Evolutionary conservation across 2,113 vertebrate genomes (phyloP).

Genomic region (Sorex fumeus): DNA sequence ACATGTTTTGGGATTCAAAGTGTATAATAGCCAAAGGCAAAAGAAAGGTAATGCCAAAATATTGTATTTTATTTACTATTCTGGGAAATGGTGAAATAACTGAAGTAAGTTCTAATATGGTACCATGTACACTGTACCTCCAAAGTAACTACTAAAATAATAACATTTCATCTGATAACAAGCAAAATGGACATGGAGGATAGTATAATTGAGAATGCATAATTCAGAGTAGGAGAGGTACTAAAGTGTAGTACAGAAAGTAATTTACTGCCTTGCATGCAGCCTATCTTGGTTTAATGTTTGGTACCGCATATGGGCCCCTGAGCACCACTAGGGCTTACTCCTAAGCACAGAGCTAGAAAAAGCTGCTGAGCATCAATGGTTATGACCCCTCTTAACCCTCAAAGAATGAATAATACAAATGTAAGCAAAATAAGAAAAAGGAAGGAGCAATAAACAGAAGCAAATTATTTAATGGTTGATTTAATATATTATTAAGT

Average conservation of each 20-base stretch:
- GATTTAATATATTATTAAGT: neutral
- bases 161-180: neutral
- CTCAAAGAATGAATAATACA: neutral
- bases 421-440: neutral
- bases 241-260: neutral
- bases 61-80: neutral
- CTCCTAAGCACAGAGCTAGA: no score
- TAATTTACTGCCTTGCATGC: neutral
- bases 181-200: neutral
- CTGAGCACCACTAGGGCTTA: no score
- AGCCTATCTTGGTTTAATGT: neutral
- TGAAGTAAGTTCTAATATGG: neutral
- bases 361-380: no score
- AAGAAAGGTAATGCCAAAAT: neutral
- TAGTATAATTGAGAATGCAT: neutral
- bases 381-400: no score
- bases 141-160: neutral
- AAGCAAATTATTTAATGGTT: neutral
- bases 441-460: neutral
- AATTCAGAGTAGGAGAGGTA: neutral
- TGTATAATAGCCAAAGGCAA: neutral
- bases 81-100: neutral
- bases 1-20: neutral
- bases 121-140: neutral
- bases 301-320: neutral